Evolutionary conservation across 2,797 vertebrate genomes (phyloP).

Genomic region (Sebastes goodei): DNA sequence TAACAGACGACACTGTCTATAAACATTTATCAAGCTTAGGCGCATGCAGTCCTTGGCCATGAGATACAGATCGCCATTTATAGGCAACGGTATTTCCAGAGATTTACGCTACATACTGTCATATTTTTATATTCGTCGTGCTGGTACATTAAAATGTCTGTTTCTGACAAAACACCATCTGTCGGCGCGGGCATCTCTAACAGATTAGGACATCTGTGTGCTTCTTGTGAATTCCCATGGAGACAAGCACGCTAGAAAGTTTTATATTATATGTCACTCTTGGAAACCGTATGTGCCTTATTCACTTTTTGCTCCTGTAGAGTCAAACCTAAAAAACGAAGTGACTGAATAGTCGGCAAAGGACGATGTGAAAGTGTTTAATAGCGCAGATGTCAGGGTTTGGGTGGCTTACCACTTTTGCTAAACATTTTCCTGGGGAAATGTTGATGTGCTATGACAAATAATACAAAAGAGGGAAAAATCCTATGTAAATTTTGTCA

Average conservation of each 20-base stretch:
- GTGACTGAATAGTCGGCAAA: neutral
- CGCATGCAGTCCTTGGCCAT: neutral
- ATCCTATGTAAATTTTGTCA: neutral
- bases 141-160: neutral
- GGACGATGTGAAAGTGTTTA: neutral
- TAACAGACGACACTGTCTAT: neutral
- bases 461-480: neutral
- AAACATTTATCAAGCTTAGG: neutral
- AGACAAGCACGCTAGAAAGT: neutral
- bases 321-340: neutral
- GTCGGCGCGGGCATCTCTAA: neutral
- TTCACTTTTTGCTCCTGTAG: neutral
- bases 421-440: neutral
- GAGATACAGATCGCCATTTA: neutral
- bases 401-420: neutral
- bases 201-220: constrained; percentile 11
- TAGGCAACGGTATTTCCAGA: neutral
- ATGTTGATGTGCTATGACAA: neutral
- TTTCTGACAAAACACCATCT: constrained; percentile 37
- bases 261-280: neutral
- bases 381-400: neutral
- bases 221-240: neutral
- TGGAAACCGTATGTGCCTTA: neutral
- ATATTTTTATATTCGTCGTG: neutral
- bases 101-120: neutral